These are phyloP conservation scores for Petrophora chlorosata DNA, from an alignment of 2,888 invertebrate genomes.

Conservation along the genomic window DNA sequence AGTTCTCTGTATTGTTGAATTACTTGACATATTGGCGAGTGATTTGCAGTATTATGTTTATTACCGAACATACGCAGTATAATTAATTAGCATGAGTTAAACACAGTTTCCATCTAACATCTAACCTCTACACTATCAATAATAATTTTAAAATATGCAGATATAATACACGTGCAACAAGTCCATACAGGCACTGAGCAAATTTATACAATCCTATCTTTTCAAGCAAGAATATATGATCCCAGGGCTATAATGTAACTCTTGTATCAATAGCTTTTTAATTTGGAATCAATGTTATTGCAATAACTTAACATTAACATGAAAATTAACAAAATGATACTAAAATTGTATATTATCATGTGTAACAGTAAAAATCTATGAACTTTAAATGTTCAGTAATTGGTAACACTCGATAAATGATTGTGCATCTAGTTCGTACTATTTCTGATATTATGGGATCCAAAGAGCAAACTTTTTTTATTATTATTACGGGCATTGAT, in stretches of 20 bases:
- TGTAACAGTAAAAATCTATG: constrained; percentile 3
- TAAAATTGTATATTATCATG: too few relatives aligned
- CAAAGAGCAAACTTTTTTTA: constrained; percentile 1
- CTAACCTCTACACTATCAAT: constrained; percentile 25
- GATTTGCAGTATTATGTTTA: constrained; percentile 24
- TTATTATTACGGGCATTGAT: constrained; percentile 3
- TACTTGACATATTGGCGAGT: constrained; percentile 7
- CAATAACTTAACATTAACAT: background rate
- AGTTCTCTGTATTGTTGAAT: background rate
- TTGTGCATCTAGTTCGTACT: constrained; percentile 18
- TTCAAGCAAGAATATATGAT: constrained; percentile 25
- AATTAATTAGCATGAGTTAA: constrained; percentile 20
- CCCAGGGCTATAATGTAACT: too few relatives aligned
- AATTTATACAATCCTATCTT: constrained; percentile 39
- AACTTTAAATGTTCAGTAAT: background rate
- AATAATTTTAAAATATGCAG: constrained; percentile 32
- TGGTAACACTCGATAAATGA: constrained; percentile 1
- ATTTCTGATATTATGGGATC: constrained; percentile 13
- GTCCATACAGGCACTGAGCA: constrained; percentile 47
- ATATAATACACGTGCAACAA: constrained; percentile 38
- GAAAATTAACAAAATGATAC: too few relatives aligned
- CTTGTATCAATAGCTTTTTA: background rate
- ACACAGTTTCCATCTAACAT: constrained; percentile 30
- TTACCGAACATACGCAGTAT: background rate
- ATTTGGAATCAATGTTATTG: background rate